Conservation (phyloP, 2,888 invertebrate genomes). For the Cephus pygmeus region DNA sequence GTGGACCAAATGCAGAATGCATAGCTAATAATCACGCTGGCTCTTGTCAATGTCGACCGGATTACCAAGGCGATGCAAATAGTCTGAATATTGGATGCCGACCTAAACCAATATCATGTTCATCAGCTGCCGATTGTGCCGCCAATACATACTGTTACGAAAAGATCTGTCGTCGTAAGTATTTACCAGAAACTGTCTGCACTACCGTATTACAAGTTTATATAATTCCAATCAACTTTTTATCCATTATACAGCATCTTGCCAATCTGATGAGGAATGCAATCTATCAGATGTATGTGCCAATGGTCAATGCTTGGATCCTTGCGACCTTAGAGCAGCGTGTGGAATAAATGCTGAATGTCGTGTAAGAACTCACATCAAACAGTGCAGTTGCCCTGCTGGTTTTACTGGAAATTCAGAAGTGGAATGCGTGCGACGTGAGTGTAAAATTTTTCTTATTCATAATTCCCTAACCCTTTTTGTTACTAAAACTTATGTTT, state of each 20-base stretch:
- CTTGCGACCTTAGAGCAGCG: conserved; percentile 79
- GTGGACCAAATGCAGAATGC: conserved; percentile 89
- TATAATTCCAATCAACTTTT: conserved; percentile 10
- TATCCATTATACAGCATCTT: conserved; percentile 72
- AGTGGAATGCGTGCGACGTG: conserved; percentile 86
- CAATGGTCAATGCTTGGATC: conserved; percentile 84
- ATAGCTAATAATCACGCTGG: conserved; percentile 79
- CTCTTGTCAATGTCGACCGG: conserved; percentile 81
- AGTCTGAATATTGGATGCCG: conserved; percentile 79
- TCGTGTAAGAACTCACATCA: conserved; percentile 76
- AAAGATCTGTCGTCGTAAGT: conserved; percentile 83
- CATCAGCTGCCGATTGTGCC: conserved; percentile 78
- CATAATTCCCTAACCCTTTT: background rate
- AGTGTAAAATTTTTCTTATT: conserved; percentile 54
- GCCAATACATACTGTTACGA: conserved; percentile 85
- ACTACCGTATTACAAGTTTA: background rate
- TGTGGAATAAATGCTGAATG: conserved; percentile 90
- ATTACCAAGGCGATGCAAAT: conserved; percentile 82
- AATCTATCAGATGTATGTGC: conserved; percentile 81
- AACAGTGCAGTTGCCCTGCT: conserved; percentile 84
- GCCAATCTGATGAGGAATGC: conserved; percentile 84
- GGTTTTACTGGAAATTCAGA: conserved; percentile 88
- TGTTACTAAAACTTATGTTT: background rate
- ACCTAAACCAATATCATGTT: conserved; percentile 80
- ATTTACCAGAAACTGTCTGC: background rate